Evolutionary conservation across 92 coral and sea anemone genomes (phyloP).

Genomic region (Zoanthus solanderi): DNA sequence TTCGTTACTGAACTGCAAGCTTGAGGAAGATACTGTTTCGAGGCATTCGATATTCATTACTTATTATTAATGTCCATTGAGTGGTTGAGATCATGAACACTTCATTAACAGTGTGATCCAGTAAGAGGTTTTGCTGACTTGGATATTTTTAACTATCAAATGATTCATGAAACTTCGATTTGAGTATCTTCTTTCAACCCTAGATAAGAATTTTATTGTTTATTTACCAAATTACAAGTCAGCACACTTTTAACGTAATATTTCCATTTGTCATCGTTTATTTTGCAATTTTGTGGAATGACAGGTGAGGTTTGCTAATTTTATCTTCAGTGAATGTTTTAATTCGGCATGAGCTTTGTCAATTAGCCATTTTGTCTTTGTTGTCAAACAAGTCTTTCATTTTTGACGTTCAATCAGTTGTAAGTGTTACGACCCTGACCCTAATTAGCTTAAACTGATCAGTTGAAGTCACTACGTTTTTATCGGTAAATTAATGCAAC

Average conservation of each 20-base stretch:
- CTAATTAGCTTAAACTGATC: not conserved
- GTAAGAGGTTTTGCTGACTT: not conserved
- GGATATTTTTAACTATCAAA: not conserved
- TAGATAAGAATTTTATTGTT: not conserved
- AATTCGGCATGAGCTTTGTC: not conserved
- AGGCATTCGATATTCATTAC: conserved; percentile 38
- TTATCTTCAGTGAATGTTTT: conserved; percentile 6
- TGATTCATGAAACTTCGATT: not conserved
- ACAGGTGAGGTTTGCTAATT: not conserved
- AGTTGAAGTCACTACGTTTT: not conserved
- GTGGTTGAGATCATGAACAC: conserved; percentile 9
- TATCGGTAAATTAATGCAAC: not conserved
- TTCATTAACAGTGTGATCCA: not conserved
- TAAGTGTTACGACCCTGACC: not conserved
- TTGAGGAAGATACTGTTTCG: conserved; percentile 35
- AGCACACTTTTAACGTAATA: not conserved
- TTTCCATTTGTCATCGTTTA: not conserved
- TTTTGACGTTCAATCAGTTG: not conserved
- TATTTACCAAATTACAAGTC: not conserved
- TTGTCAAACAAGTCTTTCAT: not conserved
- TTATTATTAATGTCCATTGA: not conserved
- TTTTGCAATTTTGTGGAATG: not conserved
- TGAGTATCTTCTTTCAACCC: conserved; percentile 18
- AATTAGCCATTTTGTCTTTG: not conserved
- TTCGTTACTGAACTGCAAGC: conserved; percentile 40